A percentile compares a stretch with the other conserved stretches of the same genome.
These are phyloP conservation scores for Drosophila pseudotakahashii DNA, from an alignment of 2,888 invertebrate genomes.

Conservation along the genomic window DNA sequence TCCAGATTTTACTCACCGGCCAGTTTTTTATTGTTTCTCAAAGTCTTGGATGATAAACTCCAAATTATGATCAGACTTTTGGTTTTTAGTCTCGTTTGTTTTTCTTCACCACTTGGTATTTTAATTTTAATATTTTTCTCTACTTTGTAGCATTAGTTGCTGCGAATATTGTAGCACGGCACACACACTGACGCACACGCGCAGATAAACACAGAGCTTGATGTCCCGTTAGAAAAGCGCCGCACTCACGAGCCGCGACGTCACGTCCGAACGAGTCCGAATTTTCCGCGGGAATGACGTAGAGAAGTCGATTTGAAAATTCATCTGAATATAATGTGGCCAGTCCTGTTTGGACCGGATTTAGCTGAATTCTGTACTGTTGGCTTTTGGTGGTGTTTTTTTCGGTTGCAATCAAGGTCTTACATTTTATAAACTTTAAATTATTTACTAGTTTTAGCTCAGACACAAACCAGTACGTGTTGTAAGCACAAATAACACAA, in stretches of 20 bases:
- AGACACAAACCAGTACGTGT: too few relatives aligned
- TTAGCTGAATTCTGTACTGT: too few relatives aligned
- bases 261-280: constrained; percentile 9
- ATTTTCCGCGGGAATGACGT: constrained; percentile 8
- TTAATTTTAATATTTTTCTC: constrained; percentile 13
- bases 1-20: constrained; percentile 59
- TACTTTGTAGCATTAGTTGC: constrained; percentile 16
- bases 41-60: neutral
- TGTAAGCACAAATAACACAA: too few relatives aligned
- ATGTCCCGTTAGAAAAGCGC: constrained; percentile 10
- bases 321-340: neutral
- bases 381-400: neutral
- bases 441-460: too few relatives aligned
- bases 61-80: constrained; percentile 1
- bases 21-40: constrained; percentile 12
- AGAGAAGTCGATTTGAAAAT: neutral
- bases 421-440: too few relatives aligned
- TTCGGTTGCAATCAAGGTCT: neutral
- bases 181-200: constrained; percentile 26
- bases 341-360: neutral
- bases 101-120: constrained; percentile 10
- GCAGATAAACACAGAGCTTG: constrained; percentile 16
- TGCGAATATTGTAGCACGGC: constrained; percentile 23
- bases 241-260: constrained; percentile 7
- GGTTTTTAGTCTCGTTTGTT: neutral